These are phyloP conservation scores for Platalea minor DNA, from an alignment of 2,797 vertebrate genomes.

Conservation along the genomic window DNA sequence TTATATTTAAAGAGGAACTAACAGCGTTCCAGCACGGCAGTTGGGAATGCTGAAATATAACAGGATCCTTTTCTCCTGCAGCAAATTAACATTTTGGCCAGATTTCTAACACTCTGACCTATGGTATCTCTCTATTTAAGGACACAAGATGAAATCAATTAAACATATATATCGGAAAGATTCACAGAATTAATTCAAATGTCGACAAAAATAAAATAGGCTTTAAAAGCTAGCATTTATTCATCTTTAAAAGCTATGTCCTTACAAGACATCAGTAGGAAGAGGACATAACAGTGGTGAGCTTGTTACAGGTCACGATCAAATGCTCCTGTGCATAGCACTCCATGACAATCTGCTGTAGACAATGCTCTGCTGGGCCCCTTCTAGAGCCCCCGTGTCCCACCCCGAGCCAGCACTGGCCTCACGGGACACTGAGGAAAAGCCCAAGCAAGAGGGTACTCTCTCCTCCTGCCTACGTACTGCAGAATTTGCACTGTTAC, in stretches of 20 bases:
- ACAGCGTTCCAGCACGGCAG: background rate
- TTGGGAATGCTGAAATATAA: background rate
- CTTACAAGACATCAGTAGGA: background rate
- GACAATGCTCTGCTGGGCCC: background rate
- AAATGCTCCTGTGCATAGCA: background rate
- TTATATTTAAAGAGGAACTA: background rate
- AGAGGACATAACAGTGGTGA: background rate
- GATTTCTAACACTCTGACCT: background rate
- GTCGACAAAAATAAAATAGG: background rate
- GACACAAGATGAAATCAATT: background rate
- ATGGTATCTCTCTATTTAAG: background rate
- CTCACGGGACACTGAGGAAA: background rate
- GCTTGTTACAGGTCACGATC: background rate
- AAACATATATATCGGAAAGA: background rate
- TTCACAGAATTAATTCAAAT: background rate
- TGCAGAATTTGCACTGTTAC: background rate
- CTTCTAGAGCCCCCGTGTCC: background rate
- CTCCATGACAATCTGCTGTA: background rate
- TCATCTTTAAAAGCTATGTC: background rate
- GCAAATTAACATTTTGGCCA: background rate
- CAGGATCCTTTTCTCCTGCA: background rate
- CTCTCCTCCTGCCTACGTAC: background rate
- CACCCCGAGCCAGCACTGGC: background rate
- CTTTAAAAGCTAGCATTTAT: background rate
- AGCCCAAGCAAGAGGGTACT: background rate